A percentile compares a stretch with the other conserved stretches of the same genome.
These are phyloP conservation scores for Aphidius gifuensis DNA, from an alignment of 1,140 invertebrate species.

Conservation along the genomic window DNA sequence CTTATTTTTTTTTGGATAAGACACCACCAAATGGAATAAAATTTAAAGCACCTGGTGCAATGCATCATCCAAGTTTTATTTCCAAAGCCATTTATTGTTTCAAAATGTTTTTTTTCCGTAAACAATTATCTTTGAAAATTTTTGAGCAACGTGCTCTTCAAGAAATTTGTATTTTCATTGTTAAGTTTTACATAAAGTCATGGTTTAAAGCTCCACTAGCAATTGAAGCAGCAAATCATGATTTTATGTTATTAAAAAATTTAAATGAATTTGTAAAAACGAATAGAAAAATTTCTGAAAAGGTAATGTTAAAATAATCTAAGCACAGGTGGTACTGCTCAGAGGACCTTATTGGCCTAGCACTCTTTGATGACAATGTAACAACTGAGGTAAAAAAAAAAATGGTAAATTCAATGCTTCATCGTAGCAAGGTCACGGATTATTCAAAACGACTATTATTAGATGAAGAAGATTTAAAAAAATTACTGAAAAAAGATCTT, in stretches of 20 bases:
- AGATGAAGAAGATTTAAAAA: slow-evolving; percentile 10
- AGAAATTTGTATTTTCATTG: slow-evolving; percentile 25
- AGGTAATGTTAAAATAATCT: slow-evolving; percentile 28
- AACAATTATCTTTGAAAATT: slow-evolving; percentile 25
- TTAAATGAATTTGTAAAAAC: slow-evolving; percentile 21
- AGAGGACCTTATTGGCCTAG: slow-evolving; percentile 27
- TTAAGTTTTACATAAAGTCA: slow-evolving; percentile 22
- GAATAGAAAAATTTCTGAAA: slow-evolving; percentile 23
- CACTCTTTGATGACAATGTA: slow-evolving; percentile 36
- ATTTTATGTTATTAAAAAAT: slow-evolving; percentile 20
- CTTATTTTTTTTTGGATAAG: slow-evolving; percentile 27
- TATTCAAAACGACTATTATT: slow-evolving; percentile 26
- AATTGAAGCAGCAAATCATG: slow-evolving; percentile 18
- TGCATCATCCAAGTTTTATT: slow-evolving; percentile 33
- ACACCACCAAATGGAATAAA: slow-evolving; percentile 11
- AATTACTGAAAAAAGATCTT: slow-evolving; percentile 10
- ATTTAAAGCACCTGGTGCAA: slow-evolving; percentile 25
- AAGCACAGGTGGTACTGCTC: slow-evolving; percentile 37
- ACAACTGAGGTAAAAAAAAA: slow-evolving; percentile 26
- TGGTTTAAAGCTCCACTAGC: slow-evolving; percentile 24
- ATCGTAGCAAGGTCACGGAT: not conserved
- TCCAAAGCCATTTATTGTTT: slow-evolving; percentile 30
- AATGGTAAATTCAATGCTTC: slow-evolving; percentile 16
- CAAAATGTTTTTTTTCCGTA: slow-evolving; percentile 29
- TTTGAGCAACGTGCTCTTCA: slow-evolving; percentile 9